Conservation (phyloP, 2,113 vertebrate species). For the Anser brachyrhynchus region DNA sequence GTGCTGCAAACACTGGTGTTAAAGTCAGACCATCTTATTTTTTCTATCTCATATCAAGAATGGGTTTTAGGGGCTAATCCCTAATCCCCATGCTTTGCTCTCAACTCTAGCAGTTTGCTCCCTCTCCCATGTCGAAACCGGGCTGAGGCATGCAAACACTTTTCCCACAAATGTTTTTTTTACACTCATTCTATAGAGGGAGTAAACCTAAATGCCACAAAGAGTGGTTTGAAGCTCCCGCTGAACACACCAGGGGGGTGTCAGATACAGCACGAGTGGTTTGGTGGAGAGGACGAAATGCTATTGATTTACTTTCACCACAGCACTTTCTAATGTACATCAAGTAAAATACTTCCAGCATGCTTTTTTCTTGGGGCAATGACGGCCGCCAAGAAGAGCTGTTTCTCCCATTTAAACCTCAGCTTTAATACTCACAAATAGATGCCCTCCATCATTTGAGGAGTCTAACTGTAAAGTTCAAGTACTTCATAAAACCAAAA, state of each 20-base stretch:
- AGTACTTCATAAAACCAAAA: conserved; percentile 6
- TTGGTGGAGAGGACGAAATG: neutral
- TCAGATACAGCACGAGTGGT: neutral
- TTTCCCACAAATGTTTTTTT: neutral
- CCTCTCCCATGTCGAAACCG: neutral
- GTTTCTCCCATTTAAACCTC: neutral
- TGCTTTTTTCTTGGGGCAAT: neutral
- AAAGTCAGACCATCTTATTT: neutral
- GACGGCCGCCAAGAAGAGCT: neutral
- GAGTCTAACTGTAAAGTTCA: neutral
- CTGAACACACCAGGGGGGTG: neutral
- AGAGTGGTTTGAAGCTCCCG: neutral
- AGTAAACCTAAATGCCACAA: neutral
- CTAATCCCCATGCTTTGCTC: neutral
- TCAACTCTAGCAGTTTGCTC: neutral
- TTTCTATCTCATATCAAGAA: neutral
- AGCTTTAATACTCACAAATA: neutral
- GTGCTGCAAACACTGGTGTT: neutral
- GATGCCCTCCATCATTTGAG: neutral
- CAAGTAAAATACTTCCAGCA: rapidly evolving
- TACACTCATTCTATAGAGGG: neutral
- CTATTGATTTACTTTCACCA: neutral
- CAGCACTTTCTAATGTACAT: neutral
- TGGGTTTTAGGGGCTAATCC: neutral
- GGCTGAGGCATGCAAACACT: neutral